A percentile compares a stretch with the other conserved stretches of the same genome.
Conservation (phyloP, 2,113 vertebrate species). For the Nyctereutes procyonoides region DNA sequence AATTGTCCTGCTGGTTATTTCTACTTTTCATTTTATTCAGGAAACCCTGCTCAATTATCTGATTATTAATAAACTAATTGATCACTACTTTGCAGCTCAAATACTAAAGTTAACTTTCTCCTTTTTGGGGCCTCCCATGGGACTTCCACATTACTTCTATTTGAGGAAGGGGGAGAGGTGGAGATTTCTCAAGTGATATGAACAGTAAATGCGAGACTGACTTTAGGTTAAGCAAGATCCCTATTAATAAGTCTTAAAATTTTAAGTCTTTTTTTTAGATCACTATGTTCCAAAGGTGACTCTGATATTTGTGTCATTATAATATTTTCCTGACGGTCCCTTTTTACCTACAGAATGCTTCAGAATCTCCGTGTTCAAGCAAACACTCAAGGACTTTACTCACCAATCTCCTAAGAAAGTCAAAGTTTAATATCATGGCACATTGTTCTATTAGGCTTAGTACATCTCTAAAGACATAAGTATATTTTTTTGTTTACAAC, state of each 20-base stretch:
- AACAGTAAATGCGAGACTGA: not conserved
- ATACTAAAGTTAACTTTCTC: slow-evolving; percentile 69
- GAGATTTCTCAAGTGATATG: not conserved
- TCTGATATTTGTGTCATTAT: not conserved
- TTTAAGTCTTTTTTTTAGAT: not conserved
- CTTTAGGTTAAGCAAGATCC: slow-evolving; percentile 14
- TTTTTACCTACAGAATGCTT: not conserved
- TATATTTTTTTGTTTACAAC: not conserved
- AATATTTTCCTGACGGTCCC: not conserved
- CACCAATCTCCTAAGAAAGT: not conserved
- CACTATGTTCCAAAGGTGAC: not conserved
- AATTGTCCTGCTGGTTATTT: slow-evolving; percentile 93
- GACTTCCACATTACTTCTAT: slow-evolving; percentile 43
- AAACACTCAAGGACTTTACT: not conserved
- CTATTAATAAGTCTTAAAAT: not conserved
- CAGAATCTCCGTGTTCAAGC: not conserved
- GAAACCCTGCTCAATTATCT: slow-evolving; percentile 85
- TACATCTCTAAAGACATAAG: not conserved
- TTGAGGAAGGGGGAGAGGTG: slow-evolving; percentile 37
- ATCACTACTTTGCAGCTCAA: slow-evolving; percentile 87
- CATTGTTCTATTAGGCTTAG: not conserved
- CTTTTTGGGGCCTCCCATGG: slow-evolving; percentile 52
- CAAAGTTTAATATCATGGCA: not conserved
- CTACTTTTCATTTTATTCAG: slow-evolving; percentile 91
- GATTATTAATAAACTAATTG: slow-evolving; percentile 94